Conservation (phyloP, 2,113 vertebrate species). For the Sebastes fasciatus region DNA sequence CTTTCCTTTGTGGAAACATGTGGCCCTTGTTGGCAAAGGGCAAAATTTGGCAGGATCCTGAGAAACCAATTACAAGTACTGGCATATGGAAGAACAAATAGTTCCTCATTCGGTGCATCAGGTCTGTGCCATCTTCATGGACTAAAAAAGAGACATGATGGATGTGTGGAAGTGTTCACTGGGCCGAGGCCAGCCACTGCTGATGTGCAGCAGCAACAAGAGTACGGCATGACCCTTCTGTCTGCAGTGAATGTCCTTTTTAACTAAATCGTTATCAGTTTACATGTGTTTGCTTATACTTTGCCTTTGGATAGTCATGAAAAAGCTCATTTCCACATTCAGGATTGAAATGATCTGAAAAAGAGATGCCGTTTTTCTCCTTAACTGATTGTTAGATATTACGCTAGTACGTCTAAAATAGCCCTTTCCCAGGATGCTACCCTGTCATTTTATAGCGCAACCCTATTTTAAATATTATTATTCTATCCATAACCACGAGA, state of each 20-base stretch:
- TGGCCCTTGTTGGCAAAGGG: constrained; percentile 83
- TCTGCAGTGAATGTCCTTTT: constrained; percentile 40
- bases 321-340: neutral
- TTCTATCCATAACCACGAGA: neutral
- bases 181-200: constrained; percentile 87
- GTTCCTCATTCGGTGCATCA: constrained; percentile 92
- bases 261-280: constrained; percentile 10
- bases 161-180: constrained; percentile 85
- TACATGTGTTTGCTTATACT: neutral
- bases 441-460: neutral
- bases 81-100: constrained; percentile 96
- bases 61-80: constrained; percentile 91
- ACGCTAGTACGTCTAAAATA: neutral
- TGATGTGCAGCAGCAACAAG: constrained; percentile 78
- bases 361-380: neutral
- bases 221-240: constrained; percentile 75
- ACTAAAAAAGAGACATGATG: constrained; percentile 88
- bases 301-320: neutral
- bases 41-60: constrained; percentile 90
- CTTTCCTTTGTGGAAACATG: constrained; percentile 84
- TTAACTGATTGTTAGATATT: neutral
- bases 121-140: constrained; percentile 92
- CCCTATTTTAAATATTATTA: neutral
- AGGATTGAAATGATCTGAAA: neutral
- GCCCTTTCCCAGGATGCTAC: neutral